Evolutionary conservation across 1,140 invertebrate genomes (phyloP), one percentile per base, ranked within the genome.

Genomic region (Hydropsyche tenuis): DNA sequence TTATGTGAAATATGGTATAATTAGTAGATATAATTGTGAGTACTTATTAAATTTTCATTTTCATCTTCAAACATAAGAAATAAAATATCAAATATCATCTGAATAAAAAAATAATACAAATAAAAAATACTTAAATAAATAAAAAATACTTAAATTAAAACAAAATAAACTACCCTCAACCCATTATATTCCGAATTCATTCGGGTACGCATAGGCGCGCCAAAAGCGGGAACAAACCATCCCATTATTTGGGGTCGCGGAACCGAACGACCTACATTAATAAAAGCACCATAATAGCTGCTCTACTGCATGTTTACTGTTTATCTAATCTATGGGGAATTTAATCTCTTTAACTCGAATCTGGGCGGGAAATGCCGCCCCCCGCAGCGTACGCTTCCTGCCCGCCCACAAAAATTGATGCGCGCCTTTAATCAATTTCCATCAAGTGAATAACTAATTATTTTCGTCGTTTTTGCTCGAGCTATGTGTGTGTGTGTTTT

Each of bases 261-360:
- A 48, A 51, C 62, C 45, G 20, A 73, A 73, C 45, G 45, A 73
- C 62, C 45, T 73, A 73, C 71, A 73, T 73, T 73, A 73, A 73
- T 73, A 65, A 73, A 73, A 73, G 60, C 45, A 43, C 65, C 45
- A 68, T 68, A 68, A 68, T 68, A 68, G 65, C 65, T 68, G n/a
- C 65, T 68, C 48, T 68, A 68, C 45, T 64, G 60, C 62, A 73
- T 63, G 60, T 73, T 64, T 72, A 63, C 53, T 63, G 45, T 16
- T 72, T 72, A 72, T 63, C 48, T 72, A 72, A 72, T 72, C 69
- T 48, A 68, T 68, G 43, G 65, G 45, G 65, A 68, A 68, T 68
- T 68, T 68, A 68, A 68, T 66, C 64, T 66, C 37, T 66, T 46
- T 43, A 46, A 66, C 43, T 43, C 18, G 64, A 30, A 43, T 65